Evolutionary conservation across 2,888 invertebrate genomes (phyloP).

Genomic region (Drosophila acutilabella): DNA sequence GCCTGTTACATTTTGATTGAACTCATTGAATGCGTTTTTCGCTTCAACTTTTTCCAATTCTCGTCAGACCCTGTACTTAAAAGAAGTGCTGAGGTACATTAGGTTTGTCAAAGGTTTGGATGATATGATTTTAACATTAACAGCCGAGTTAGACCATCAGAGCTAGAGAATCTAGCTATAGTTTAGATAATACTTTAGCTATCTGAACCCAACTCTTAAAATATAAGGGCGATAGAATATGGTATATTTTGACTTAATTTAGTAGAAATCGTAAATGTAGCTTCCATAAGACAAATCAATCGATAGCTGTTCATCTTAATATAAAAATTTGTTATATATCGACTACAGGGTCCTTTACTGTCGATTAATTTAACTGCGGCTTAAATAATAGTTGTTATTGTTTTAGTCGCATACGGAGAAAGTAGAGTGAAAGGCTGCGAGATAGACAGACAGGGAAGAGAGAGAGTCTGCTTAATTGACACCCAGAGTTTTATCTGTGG

Average conservation of each 20-base stretch:
- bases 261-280: neutral
- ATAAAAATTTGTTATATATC: neutral
- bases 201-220: neutral
- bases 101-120: too few species aligned
- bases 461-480: slow-evolving; percentile 67
- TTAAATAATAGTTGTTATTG: neutral
- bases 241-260: neutral
- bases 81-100: too few species aligned
- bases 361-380: neutral
- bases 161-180: too few species aligned
- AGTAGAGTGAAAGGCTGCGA: neutral
- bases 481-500: slow-evolving; percentile 75
- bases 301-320: neutral
- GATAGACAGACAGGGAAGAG: neutral
- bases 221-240: neutral
- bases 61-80: neutral
- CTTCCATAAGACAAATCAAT: neutral
- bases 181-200: too few species aligned
- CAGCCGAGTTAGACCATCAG: too few species aligned
- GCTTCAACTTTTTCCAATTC: slow-evolving; percentile 35
- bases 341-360: neutral
- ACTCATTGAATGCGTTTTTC: slow-evolving; percentile 60
- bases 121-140: too few species aligned
- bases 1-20: slow-evolving; percentile 71
- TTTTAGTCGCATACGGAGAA: neutral